Percentiles rank a stretch among this genome's conserved stretches.
These are phyloP conservation scores for Coluber constrictor DNA, from an alignment of 2,797 vertebrate genomes.

Conservation along the genomic window DNA sequence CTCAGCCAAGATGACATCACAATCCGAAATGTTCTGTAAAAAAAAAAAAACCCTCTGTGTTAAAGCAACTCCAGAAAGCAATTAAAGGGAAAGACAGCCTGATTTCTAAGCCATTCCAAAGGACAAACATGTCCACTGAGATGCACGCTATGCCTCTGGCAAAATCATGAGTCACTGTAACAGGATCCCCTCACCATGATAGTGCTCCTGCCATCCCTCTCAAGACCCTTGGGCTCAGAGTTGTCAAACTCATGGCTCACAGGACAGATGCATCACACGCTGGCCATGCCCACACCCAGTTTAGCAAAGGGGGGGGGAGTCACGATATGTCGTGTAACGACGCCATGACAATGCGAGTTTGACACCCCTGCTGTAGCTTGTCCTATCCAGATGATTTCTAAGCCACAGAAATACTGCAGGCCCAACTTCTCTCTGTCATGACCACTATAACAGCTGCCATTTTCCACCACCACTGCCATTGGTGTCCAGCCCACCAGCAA, in stretches of 20 bases:
- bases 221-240: not conserved
- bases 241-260: too few species aligned
- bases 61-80: not conserved
- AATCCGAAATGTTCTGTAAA: not conserved
- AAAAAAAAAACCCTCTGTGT: not conserved
- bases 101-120: not conserved
- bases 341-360: too few species aligned
- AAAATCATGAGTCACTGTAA: not conserved
- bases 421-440: not conserved
- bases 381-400: not conserved
- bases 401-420: not conserved
- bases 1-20: not conserved
- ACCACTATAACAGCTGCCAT: not conserved
- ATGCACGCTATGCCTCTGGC: not conserved
- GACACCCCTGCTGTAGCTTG: not conserved
- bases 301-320: too few species aligned
- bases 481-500: not conserved
- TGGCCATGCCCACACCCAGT: too few species aligned
- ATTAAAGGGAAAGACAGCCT: not conserved
- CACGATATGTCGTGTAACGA: fast-evolving
- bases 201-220: not conserved
- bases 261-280: too few species aligned
- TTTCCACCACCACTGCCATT: not conserved
- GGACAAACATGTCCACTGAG: not conserved
- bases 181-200: not conserved